These are phyloP conservation scores for Nymphalis c-album DNA, from an alignment of 2,888 invertebrate genomes.

Conservation along the genomic window DNA sequence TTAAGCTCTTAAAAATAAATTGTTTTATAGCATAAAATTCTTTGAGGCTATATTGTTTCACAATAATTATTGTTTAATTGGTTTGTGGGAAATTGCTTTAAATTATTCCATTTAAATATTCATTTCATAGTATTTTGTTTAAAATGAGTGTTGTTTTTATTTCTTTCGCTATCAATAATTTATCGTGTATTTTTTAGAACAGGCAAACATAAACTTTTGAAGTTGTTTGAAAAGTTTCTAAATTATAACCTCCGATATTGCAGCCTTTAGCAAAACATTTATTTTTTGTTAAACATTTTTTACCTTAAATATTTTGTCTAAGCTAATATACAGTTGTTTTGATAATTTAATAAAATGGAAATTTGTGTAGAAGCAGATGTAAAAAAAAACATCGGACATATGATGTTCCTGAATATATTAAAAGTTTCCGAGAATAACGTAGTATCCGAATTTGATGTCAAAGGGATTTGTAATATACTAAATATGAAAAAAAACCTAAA, in stretches of 20 bases:
- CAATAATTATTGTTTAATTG: slow-evolving; percentile 5
- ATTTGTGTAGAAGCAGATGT: too few species aligned
- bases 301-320: not conserved
- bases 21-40: slow-evolving; percentile 24
- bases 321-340: not conserved
- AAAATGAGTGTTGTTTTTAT: not conserved
- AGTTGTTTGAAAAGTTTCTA: slow-evolving; percentile 24
- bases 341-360: too few species aligned
- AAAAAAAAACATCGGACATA: too few species aligned
- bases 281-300: slow-evolving; percentile 12
- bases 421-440: too few species aligned
- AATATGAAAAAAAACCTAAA: too few species aligned
- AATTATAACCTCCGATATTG: slow-evolving; percentile 26
- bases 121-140: not conserved
- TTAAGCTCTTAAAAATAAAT: slow-evolving; percentile 28
- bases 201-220: slow-evolving; percentile 18
- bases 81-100: slow-evolving; percentile 1
- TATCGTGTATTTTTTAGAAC: slow-evolving; percentile 16
- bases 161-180: slow-evolving; percentile 6
- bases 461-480: too few species aligned
- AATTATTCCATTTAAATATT: not conserved
- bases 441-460: too few species aligned
- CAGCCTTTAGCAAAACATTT: slow-evolving; percentile 10
- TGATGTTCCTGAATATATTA: too few species aligned
- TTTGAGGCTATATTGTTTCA: not conserved